These are phyloP conservation scores for Characodon lateralis DNA, from an alignment of 2,797 vertebrate genomes.

Conservation along the genomic window DNA sequence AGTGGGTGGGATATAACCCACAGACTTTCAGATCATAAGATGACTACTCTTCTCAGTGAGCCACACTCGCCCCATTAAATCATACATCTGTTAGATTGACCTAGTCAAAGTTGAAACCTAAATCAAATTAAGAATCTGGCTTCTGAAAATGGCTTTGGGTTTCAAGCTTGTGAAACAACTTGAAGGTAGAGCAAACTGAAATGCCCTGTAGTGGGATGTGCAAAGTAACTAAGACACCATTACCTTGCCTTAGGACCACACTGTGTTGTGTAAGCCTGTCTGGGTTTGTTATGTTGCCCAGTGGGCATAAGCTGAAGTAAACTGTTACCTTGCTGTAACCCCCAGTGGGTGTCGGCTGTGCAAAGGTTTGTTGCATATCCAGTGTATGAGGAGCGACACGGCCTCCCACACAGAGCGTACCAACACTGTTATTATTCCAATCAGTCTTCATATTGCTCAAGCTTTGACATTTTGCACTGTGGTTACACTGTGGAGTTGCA, in stretches of 20 bases:
- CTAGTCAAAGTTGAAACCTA: too few relatives aligned
- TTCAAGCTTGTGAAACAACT: not conserved
- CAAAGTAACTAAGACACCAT: not conserved
- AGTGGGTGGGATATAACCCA: not conserved
- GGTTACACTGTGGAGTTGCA: conserved; percentile 20
- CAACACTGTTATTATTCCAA: conserved; percentile 46
- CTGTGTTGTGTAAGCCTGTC: conserved; percentile 6
- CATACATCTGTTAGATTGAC: too few relatives aligned
- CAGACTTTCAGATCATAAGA: not conserved
- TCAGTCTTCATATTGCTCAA: conserved; percentile 38
- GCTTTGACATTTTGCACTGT: conserved; percentile 24
- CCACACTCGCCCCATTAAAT: too few relatives aligned
- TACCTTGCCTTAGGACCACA: not conserved
- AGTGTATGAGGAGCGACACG: conserved; percentile 34
- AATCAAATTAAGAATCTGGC: too few relatives aligned
- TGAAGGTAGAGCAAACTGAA: not conserved
- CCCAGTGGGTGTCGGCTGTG: conserved; percentile 28
- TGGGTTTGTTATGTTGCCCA: conserved; percentile 11
- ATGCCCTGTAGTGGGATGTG: conserved; percentile 1
- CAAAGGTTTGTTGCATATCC: conserved; percentile 34
- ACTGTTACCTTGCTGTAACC: conserved; percentile 24
- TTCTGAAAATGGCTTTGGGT: not conserved
- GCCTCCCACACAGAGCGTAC: conserved; percentile 35
- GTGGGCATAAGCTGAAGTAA: conserved; percentile 41
- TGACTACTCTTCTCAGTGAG: not conserved